Percentiles rank a stretch among this genome's conserved stretches.
phyloP scores from a whole-genome alignment of 2,888 invertebrate species.

The Dicranocentrus wangi region DNA sequence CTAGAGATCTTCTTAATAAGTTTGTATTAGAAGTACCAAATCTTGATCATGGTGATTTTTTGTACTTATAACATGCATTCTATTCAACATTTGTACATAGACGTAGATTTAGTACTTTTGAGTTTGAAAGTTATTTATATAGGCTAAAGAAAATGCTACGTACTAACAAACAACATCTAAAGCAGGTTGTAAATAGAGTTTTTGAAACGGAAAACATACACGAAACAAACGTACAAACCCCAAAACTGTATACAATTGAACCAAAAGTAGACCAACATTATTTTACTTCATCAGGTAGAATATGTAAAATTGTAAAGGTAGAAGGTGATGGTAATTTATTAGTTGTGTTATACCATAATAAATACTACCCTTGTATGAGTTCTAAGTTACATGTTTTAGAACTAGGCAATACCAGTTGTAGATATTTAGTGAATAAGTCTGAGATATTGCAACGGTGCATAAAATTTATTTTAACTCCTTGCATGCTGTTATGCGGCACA shows the following conservation, averaged over 20 bases:
- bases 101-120: slow-evolving; percentile 71
- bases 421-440: too few species aligned
- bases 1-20: slow-evolving; percentile 63
- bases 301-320: not conserved
- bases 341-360: not conserved
- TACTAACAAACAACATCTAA: slow-evolving; percentile 26
- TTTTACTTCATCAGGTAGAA: not conserved
- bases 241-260: too few species aligned
- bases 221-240: too few species aligned
- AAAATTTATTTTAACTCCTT: too few species aligned
- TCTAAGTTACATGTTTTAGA: not conserved
- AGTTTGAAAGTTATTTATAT: slow-evolving; percentile 72
- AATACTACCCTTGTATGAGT: slow-evolving; percentile 4
- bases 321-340: not conserved
- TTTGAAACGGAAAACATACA: slow-evolving; percentile 8
- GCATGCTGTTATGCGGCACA: too few species aligned
- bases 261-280: not conserved
- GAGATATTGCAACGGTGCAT: too few species aligned
- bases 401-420: too few species aligned
- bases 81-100: slow-evolving; percentile 71
- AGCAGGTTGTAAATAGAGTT: slow-evolving; percentile 57
- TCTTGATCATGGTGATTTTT: slow-evolving; percentile 68
- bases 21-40: slow-evolving; percentile 68
- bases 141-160: slow-evolving; percentile 64
- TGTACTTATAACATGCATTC: slow-evolving; percentile 73